phyloP scores from a whole-genome alignment of 2,888 invertebrate genomes.

The Blastobasis lacticolella region DNA sequence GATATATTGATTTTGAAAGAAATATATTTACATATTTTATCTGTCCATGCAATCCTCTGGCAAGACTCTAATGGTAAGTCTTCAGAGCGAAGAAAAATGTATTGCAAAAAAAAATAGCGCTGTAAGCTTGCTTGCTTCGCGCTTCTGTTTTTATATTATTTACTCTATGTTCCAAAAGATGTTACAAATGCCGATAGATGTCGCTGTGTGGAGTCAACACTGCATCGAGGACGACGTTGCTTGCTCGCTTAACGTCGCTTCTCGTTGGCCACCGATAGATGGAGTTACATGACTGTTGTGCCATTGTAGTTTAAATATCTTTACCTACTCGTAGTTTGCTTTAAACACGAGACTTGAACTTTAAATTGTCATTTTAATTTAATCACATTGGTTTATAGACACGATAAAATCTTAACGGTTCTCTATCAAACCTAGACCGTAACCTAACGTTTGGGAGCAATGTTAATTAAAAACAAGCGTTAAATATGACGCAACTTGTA shows the following conservation, averaged over 20 bases:
- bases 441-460: too few species aligned
- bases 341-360: too few species aligned
- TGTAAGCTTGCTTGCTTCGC: conserved; percentile 39
- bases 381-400: too few species aligned
- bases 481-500: too few species aligned
- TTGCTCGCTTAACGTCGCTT: conserved; percentile 20
- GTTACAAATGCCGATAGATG: conserved; percentile 37
- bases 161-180: background rate
- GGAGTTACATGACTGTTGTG: conserved; percentile 14
- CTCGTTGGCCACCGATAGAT: conserved; percentile 16
- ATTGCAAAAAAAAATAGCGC: conserved; percentile 30
- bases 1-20: background rate
- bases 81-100: conserved; percentile 36
- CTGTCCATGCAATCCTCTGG: conserved; percentile 65
- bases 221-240: conserved; percentile 23
- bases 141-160: conserved; percentile 1
- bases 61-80: conserved; percentile 69
- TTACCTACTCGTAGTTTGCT: too few species aligned
- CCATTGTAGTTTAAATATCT: too few species aligned
- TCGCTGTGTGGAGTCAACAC: conserved; percentile 27
- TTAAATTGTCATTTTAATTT: too few species aligned
- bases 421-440: too few species aligned
- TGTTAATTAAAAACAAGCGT: too few species aligned
- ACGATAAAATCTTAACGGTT: too few species aligned
- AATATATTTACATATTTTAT: conserved; percentile 47